Conservation (phyloP, 2,888 invertebrate species). For the Hetaerina titia region DNA sequence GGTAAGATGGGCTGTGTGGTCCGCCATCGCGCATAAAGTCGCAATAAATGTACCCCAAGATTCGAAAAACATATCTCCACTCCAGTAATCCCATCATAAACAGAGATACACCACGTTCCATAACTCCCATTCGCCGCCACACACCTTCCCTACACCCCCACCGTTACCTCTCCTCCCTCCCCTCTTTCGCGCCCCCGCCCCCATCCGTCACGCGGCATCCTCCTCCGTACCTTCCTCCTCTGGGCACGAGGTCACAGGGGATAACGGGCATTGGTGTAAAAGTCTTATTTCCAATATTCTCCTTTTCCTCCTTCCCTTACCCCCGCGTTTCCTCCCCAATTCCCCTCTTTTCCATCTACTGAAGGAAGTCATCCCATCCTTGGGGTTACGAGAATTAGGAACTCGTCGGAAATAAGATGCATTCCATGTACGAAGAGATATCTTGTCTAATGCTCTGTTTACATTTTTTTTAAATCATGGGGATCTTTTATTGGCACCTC, state of each 20-base stretch:
- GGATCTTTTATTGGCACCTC: no score
- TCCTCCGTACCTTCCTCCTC: conserved; percentile 10
- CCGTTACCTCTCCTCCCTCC: background rate
- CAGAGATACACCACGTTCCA: background rate
- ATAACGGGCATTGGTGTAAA: conserved; percentile 64
- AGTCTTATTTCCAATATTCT: conserved; percentile 3
- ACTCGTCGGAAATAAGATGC: background rate
- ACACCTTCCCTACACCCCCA: background rate
- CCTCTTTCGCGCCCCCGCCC: background rate
- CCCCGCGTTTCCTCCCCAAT: background rate
- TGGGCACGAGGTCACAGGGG: conserved; percentile 50
- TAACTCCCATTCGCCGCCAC: background rate
- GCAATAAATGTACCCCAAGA: background rate
- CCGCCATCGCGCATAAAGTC: background rate
- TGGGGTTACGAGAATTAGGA: background rate
- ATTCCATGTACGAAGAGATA: background rate
- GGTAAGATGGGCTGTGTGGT: background rate
- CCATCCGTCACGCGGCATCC: background rate
- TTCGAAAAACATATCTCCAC: background rate
- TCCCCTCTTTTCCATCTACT: background rate
- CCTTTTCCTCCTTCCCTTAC: background rate
- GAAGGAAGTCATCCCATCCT: background rate
- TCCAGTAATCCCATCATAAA: background rate
- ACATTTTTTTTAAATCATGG: no score
- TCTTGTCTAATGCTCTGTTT: no score